Base-by-base conservation (phyloP, 2,113 vertebrate species). In the Erythrolamprus reginae region DNA sequence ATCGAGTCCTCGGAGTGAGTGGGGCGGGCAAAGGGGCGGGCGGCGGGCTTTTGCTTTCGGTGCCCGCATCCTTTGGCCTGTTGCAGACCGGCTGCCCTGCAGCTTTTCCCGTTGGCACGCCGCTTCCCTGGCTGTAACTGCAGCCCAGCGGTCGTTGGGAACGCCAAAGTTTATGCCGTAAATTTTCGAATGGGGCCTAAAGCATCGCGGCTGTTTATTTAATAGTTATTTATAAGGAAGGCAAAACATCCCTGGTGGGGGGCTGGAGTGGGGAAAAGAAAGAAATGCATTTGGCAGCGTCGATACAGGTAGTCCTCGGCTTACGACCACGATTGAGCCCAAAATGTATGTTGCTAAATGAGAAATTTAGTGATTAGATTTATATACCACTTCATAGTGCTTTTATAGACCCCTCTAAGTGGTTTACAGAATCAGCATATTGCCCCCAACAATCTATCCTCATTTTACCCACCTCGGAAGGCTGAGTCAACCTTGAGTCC, bases 1-100 rank as follows among this genome's bases (percentile, higher is more conserved):
- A 97, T 97, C 93, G 97, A 97, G 91, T 97, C 97, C 15, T 97
- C 97, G 0, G 97, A 97, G 96, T 97, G 45, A 82, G 96, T 94
- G 0, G 45, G 38, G 0, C 9, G 0, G 0, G 42, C 1, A 0
- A 0, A 21, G 48, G 7, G 61, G 7, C 0, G 1, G 42, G 13
- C 0, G 23, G 42, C 33, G 0, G 0, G 2, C 23, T 89, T 26
- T 42, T 0, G 12, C 5, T 13, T 23, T 28, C 21, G n/a, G n/a
- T 0, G 0, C 19, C 8, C 0, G 28, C 4, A 0, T 2, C n/a
- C 24, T 58, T 19, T 9, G 65, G 5, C 50, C 47, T 9, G 23
- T 48, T 19, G 28, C n/a, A 38, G 17, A 33, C 53, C 58, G 38
- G 12, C 42, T 4, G 24, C 42, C 21, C 47, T 48, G 47, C 10